Conservation (phyloP, 2,113 vertebrate genomes). For the Trematocara stigmaticum region DNA sequence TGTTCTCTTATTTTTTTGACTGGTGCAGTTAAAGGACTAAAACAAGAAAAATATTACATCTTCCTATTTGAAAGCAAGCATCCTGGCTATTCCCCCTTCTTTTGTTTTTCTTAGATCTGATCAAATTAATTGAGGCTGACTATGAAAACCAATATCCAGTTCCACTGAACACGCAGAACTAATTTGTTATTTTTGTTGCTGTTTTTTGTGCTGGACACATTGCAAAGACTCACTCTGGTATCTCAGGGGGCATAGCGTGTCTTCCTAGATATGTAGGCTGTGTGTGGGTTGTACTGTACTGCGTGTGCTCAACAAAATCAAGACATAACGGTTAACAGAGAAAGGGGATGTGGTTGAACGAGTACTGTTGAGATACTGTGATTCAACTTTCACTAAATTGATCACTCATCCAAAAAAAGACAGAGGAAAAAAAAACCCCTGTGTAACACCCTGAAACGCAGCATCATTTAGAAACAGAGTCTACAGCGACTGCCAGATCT, state of each 20-base stretch:
- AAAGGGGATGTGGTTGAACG: background rate
- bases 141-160: background rate
- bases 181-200: background rate
- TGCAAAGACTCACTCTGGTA: background rate
- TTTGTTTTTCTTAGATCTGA: background rate
- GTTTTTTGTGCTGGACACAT: background rate
- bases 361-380: background rate
- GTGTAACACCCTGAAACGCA: background rate
- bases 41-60: background rate
- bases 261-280: background rate
- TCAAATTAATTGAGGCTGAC: background rate
- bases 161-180: background rate
- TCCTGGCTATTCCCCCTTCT: background rate
- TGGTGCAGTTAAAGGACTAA: background rate
- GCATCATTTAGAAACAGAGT: conserved; percentile 17
- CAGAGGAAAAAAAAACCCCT: background rate
- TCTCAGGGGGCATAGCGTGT: background rate
- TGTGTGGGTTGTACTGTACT: conserved; percentile 3
- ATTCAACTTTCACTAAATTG: conserved; percentile 4
- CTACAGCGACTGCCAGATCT: conserved; percentile 5
- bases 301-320: background rate
- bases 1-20: background rate
- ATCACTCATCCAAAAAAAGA: background rate
- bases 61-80: background rate
- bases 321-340: background rate